phyloP scores from a whole-genome alignment of 1,140 invertebrate species.

The Hypsibius dujardini region DNA sequence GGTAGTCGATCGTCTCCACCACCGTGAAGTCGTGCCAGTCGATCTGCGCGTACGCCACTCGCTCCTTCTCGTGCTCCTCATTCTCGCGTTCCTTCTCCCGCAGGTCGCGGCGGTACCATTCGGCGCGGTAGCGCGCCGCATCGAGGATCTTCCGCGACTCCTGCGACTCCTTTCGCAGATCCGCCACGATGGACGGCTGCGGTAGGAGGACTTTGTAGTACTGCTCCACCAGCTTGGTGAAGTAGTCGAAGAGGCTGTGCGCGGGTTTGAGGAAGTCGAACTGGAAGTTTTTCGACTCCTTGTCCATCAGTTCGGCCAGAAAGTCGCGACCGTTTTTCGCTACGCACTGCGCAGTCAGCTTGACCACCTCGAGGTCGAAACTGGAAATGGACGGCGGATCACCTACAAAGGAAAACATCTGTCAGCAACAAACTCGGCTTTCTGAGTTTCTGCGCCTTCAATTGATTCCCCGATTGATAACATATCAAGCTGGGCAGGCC shows the following conservation, averaged over 20 bases:
- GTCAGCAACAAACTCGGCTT: too few relatives aligned
- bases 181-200: constrained; percentile 35
- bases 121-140: constrained; percentile 77
- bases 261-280: constrained; percentile 97
- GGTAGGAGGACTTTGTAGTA: constrained; percentile 91
- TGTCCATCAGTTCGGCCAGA: constrained; percentile 90
- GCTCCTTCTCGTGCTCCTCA: constrained; percentile 78
- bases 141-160: constrained; percentile 48
- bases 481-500: too few relatives aligned
- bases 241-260: constrained; percentile 95
- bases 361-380: constrained; percentile 78
- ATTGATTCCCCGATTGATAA: too few relatives aligned
- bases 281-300: constrained; percentile 92
- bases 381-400: constrained; percentile 98
- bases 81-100: constrained; percentile 75
- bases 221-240: constrained; percentile 90
- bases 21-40: constrained; percentile 99
- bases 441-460: too few relatives aligned
- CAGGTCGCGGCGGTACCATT: constrained; percentile 88
- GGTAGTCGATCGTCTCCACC: constrained; percentile 97
- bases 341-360: constrained; percentile 94
- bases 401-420: too few relatives aligned
- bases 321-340: constrained; percentile 94
- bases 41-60: constrained; percentile 88
- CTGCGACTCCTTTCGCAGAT: constrained; percentile 22